Percentiles rank a stretch among this genome's conserved stretches.
These are phyloP conservation scores for Xenops minutus DNA, from an alignment of 2,797 vertebrate species.

Conservation along the genomic window DNA sequence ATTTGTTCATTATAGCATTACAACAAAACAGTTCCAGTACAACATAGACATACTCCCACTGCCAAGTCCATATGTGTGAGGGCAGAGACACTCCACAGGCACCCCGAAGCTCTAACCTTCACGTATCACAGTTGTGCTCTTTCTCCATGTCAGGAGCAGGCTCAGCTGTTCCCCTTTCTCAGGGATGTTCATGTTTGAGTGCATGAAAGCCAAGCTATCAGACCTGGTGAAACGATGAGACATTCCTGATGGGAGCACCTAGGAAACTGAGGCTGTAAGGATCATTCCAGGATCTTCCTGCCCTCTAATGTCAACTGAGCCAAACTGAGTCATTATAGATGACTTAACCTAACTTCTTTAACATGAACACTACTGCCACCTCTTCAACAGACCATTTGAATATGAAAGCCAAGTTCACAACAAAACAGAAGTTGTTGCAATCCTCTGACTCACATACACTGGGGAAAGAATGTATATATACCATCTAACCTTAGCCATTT, in stretches of 20 bases:
- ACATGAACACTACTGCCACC: neutral
- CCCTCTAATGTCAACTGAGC: neutral
- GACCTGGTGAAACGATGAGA: neutral
- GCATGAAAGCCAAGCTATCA: neutral
- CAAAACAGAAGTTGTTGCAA: neutral
- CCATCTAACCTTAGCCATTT: neutral
- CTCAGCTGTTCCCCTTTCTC: neutral
- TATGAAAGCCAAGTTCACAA: neutral
- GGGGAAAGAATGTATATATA: neutral
- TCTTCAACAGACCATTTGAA: neutral
- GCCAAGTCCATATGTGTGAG: fast-evolving
- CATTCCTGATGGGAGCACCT: neutral
- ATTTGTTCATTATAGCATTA: neutral
- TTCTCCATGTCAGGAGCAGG: neutral
- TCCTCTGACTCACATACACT: neutral
- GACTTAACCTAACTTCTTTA: neutral
- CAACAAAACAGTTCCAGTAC: neutral
- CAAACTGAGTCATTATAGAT: neutral
- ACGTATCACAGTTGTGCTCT: neutral
- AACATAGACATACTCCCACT: neutral
- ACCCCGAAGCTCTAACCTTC: neutral
- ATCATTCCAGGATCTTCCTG: neutral
- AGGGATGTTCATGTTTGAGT: fast-evolving
- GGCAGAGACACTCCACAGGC: neutral
- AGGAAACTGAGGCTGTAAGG: fast-evolving